phyloP scores from a whole-genome alignment of 2,113 vertebrate species.

The Sciurus niger region DNA sequence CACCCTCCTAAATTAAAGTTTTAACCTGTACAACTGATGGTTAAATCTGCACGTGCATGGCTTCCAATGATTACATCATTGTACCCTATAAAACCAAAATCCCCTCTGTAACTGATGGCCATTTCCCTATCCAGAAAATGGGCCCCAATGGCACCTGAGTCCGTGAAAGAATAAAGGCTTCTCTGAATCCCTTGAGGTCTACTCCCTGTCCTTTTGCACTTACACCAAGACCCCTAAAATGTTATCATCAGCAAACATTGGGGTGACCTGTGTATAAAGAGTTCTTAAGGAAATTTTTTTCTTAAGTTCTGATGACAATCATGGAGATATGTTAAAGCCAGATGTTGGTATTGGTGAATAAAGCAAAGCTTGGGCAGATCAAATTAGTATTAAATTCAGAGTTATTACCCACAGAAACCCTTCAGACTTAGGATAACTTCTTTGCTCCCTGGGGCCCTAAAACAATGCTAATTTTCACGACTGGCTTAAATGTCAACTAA shows the following conservation, averaged over 20 bases:
- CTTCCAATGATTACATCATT: too few species aligned
- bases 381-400: constrained; percentile 43
- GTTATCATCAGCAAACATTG: constrained; percentile 12
- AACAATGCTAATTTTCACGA: constrained; percentile 48
- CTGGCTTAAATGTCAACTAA: constrained; percentile 60
- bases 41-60: too few species aligned
- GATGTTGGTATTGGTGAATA: background rate
- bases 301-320: background rate
- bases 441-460: background rate
- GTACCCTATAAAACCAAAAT: too few species aligned
- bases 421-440: background rate
- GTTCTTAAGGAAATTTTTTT: constrained; percentile 31
- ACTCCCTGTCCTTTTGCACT: too few species aligned
- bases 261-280: background rate
- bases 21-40: too few species aligned
- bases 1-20: too few species aligned
- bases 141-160: too few species aligned
- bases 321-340: background rate
- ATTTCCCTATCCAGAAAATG: too few species aligned
- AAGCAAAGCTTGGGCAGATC: background rate
- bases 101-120: too few species aligned
- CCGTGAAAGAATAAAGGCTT: too few species aligned
- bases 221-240: background rate
- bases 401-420: constrained; percentile 1
- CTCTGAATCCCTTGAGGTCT: too few species aligned